Evolutionary conservation across 35 echinoderm and acorn worm genomes (phyloP), one percentile per base, ranked within the genome.

Genomic region (Ptychodera flava): DNA sequence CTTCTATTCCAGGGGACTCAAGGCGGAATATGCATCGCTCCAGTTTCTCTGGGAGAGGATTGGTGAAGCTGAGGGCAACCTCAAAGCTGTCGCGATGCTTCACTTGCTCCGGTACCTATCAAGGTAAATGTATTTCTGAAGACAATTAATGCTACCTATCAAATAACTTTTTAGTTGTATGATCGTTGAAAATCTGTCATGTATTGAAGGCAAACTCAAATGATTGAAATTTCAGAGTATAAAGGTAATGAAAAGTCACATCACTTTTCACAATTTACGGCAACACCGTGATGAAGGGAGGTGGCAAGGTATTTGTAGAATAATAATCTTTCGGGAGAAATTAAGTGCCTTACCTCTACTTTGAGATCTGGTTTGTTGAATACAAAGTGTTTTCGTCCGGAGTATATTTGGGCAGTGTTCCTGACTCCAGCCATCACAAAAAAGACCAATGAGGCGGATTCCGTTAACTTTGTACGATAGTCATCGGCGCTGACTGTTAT

Each of bases 1-100:
- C 96, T 16, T 94, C 96, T 32, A 97, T 99, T 1, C 88, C 91
- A 22, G 92, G 90, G 36, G 92, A 92, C 84, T 99, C 96, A 79
- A 99, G 45, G 2, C 90, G 82, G 88, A 99, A 92, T 6, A 77
- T 30, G 30, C 90, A 90, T n/a, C 89, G 81, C 28, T 35, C 90
- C 1, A 99, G 79, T 28, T 87, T 31, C 31, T 64, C 77, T 0
- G 85, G 86, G 38, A 99, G 85, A 0, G 96, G 96, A 79, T 99
- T 99, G 78, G 91, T 87, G 85, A 99, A 94, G 45, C 45, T 64
- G 6, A 64, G 22, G 45, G 45, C 22, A 6, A 64, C 45, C 22
- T 64, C 45, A 64, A 64, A 64, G 22, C 6, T 12, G 6, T 64
- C 45, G 6, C 22, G 6, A 64, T 64, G 22, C 22, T 64, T 64